Evolutionary conservation across 2,888 invertebrate species (phyloP).

Genomic region (Noctua pronuba): DNA sequence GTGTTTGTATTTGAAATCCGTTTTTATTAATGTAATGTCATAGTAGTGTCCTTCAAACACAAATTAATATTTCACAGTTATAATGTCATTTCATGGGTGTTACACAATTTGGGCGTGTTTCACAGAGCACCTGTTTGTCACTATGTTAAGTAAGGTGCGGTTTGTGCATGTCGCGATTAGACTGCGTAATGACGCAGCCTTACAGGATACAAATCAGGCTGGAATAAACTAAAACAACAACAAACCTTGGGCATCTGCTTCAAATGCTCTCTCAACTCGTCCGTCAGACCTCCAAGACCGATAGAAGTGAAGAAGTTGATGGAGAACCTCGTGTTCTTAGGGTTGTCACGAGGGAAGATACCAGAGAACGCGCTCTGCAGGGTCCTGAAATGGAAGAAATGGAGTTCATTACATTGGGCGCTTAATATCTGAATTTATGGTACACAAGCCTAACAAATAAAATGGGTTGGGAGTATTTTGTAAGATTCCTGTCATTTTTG

Average conservation of each 20-base stretch:
- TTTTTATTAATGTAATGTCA: background rate
- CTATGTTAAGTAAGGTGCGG: background rate
- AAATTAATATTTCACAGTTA: background rate
- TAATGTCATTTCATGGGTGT: background rate
- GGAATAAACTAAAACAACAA: background rate
- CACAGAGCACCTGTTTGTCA: background rate
- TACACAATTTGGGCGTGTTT: background rate
- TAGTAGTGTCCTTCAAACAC: background rate
- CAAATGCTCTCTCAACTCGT: constrained; percentile 96
- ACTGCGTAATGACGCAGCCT: background rate
- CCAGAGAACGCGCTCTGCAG: constrained; percentile 96
- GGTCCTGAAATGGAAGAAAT: constrained; percentile 91
- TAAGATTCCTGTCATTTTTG: background rate
- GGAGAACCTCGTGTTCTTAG: constrained; percentile 98
- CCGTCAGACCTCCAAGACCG: constrained; percentile 98
- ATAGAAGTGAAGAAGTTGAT: constrained; percentile 99
- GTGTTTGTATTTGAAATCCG: background rate
- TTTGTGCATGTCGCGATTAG: background rate
- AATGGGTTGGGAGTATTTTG: background rate
- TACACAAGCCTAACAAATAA: background rate
- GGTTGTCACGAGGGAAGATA: constrained; percentile 98
- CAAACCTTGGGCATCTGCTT: constrained; percentile 93
- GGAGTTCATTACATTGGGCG: constrained; percentile 36
- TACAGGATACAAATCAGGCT: background rate
- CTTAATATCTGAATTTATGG: constrained; percentile 48